Percentiles rank a stretch among this genome's conserved stretches.
phyloP scores from a whole-genome alignment of 2,888 invertebrate genomes.

The Tanytarsus gracilentus region DNA sequence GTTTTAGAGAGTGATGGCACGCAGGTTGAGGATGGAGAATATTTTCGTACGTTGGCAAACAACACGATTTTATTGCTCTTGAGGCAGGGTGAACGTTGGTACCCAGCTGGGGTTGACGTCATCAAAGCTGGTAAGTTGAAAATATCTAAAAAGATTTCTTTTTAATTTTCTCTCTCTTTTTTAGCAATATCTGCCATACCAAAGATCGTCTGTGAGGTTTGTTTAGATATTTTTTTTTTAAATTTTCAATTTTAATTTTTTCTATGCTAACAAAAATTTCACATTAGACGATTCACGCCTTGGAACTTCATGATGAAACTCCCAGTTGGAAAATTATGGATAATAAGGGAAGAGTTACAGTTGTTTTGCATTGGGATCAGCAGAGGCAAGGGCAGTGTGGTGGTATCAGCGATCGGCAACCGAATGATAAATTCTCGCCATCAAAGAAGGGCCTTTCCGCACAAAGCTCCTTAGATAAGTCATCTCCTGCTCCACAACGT shows the following conservation, averaged over 20 bases:
- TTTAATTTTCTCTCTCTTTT: slow-evolving; percentile 32
- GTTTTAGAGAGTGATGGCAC: slow-evolving; percentile 94
- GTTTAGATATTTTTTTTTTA: neutral
- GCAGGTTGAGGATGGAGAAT: slow-evolving; percentile 92
- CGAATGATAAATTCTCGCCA: slow-evolving; percentile 44
- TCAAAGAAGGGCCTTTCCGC: slow-evolving; percentile 47
- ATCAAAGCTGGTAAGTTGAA: slow-evolving; percentile 74
- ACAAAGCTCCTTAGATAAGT: slow-evolving; percentile 58
- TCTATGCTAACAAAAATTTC: slow-evolving; percentile 93
- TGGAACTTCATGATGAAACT: slow-evolving; percentile 92
- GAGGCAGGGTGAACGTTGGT: slow-evolving; percentile 85
- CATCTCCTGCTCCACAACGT: slow-evolving; percentile 42
- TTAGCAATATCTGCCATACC: slow-evolving; percentile 91
- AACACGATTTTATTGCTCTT: slow-evolving; percentile 83
- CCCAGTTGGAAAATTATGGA: slow-evolving; percentile 98
- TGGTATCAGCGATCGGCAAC: slow-evolving; percentile 41
- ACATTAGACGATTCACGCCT: slow-evolving; percentile 91
- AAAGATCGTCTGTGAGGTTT: slow-evolving; percentile 95
- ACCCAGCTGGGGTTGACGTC: slow-evolving; percentile 88
- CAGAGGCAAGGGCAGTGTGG: slow-evolving; percentile 54
- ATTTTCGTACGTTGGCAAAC: slow-evolving; percentile 87
- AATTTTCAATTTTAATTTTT: slow-evolving; percentile 59
- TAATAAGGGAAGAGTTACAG: slow-evolving; percentile 93
- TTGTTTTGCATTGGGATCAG: slow-evolving; percentile 95
- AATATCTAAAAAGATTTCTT: neutral